Base-by-base conservation (phyloP, 2,113 vertebrate genomes). In the Rhinolophus sinicus region DNA sequence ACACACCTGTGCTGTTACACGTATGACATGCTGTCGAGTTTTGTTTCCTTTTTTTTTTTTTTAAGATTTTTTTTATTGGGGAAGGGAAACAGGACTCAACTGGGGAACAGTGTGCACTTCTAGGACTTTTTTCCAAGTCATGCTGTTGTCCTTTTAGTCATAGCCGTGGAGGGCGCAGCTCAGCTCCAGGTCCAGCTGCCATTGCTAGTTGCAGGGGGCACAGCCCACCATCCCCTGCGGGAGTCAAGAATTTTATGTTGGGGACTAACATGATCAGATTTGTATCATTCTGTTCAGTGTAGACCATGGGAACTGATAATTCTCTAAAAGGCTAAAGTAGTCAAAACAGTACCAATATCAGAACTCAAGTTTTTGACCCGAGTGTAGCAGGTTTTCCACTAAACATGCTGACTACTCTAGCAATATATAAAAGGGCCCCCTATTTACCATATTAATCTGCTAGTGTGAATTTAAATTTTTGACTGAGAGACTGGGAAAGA, bases 391-490 rank as follows among this genome's bases (percentile, higher is more conserved):
- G 11, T 62, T 89, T 94, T 70, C 50, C 8, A 19, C 62, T 78
- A 67, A 93, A 52, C 9, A 18, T 75, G 56, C n/a, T 77, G 60
- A 84, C 40, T 86, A 30, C 9, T 72, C n/a, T 60, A 24, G 60
- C 58, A 70, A 24, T 69, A 56, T 72, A 72, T 88, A 44, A 67
- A 94, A 54, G 30, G 12, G 12, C 52, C 30, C 33, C 70, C 81
- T 30, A 15, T 64, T 76, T 89, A 77, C 35, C 85, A 3, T 76
- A 77, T 44, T 72, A 76, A 64, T 72, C 73, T 87, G 16, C 75
- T 65, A 58, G 47, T 67, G 12, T 80, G 38, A 89, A 86, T 89
- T 92, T 90, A 86, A 89, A 97, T 77, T 92, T 40, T 67, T 88
- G 19, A 72, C 38, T 56, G 44, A 90, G 56, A 40, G 38, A 82